These are phyloP conservation scores for Microcaecilia unicolor DNA, from an alignment of 2,797 vertebrate genomes.

Conservation along the genomic window DNA sequence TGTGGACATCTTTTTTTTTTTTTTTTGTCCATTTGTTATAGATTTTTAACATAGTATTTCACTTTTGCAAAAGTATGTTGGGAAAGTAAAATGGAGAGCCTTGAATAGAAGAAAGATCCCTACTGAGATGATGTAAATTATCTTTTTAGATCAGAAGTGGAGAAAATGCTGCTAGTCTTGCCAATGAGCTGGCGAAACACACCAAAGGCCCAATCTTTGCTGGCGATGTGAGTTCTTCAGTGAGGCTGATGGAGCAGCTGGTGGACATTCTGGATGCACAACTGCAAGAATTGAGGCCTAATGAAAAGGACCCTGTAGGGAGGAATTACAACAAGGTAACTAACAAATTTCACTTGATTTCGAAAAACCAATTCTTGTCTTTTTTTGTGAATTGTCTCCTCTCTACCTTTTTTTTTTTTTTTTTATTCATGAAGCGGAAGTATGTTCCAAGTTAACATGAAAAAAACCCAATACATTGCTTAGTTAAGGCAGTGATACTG, in stretches of 20 bases:
- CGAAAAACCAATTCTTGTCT: too few relatives aligned
- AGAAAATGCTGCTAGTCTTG: constrained; percentile 94
- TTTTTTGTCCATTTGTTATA: constrained; percentile 60
- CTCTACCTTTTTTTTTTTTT: constrained; percentile 5
- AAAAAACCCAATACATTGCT: too few relatives aligned
- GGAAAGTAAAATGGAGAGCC: constrained; percentile 29
- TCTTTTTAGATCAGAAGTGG: constrained; percentile 86
- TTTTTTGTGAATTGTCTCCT: not conserved
- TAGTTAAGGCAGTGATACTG: too few relatives aligned
- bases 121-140: constrained; percentile 55
- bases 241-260: constrained; percentile 93
- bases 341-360: not conserved
- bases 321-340: constrained; percentile 95
- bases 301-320: constrained; percentile 90
- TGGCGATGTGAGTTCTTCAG: constrained; percentile 88
- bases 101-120: constrained; percentile 29
- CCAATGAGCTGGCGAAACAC: constrained; percentile 93
- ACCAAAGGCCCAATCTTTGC: constrained; percentile 91
- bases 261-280: constrained; percentile 96
- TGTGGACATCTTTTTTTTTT: too few relatives aligned
- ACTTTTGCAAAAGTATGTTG: constrained; percentile 44
- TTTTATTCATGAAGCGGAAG: too few relatives aligned
- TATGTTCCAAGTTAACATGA: too few relatives aligned
- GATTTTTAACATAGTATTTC: constrained; percentile 49
- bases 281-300: constrained; percentile 87